Evolutionary conservation across 1,140 invertebrate genomes (phyloP).

Genomic region (Aphaenogaster rudis): DNA sequence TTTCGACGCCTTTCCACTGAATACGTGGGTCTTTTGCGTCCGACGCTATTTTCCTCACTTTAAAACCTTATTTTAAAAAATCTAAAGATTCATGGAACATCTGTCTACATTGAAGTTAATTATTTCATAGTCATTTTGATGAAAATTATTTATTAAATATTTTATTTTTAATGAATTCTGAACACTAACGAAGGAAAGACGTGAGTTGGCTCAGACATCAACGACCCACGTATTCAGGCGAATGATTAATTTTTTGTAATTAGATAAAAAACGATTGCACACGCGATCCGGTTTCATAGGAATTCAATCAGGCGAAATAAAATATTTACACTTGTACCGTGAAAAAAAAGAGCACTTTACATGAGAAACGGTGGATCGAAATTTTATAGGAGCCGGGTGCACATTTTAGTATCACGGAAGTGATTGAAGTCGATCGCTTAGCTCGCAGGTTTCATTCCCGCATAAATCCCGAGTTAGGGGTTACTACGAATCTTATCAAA

Average conservation of each 20-base stretch:
- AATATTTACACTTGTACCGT: neutral
- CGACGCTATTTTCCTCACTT: too few species aligned
- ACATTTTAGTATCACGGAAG: neutral
- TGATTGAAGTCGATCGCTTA: neutral
- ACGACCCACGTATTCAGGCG: too few species aligned
- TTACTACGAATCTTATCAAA: neutral
- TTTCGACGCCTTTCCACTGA: too few species aligned
- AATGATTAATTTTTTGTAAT: neutral
- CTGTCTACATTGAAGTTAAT: too few species aligned
- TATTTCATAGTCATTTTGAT: too few species aligned
- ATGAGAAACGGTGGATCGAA: neutral
- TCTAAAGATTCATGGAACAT: too few species aligned
- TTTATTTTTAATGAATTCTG: too few species aligned
- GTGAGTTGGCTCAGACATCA: too few species aligned
- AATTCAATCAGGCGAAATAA: neutral
- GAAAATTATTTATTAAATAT: too few species aligned
- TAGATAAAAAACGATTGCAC: neutral
- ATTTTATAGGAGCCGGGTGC: neutral
- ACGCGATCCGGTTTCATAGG: neutral
- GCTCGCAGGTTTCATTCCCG: neutral
- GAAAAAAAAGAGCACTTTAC: neutral
- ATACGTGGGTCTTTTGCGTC: too few species aligned
- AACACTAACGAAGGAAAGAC: too few species aligned
- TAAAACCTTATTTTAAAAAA: too few species aligned
- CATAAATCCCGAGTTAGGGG: slow-evolving; percentile 20